Evolutionary conservation across 2,113 vertebrate species (phyloP), one percentile per base, ranked within the genome.

Genomic region (Carassius gibelio): DNA sequence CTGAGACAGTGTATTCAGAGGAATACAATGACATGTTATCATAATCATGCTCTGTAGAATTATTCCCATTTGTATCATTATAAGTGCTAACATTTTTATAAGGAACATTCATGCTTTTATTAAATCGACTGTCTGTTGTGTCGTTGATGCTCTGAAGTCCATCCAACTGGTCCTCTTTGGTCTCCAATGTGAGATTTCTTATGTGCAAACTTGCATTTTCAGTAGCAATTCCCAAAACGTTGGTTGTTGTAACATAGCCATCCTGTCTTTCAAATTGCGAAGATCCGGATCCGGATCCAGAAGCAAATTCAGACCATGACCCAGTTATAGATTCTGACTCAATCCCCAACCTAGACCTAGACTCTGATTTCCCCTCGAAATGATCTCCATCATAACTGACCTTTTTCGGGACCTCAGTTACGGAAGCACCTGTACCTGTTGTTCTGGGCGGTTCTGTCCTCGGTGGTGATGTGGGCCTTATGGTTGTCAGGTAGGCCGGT

Each of bases 1-100:
- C 86, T 87, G 89, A 83, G 34, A 84, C 19, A 1, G 91, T 89
- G 89, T 48, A 88, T 88, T 90, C 45, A 1, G 87, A 84, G 50
- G 91, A 88, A 90, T 85, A 83, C 82, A 91, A 86, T 19, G 88
- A 86, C 80, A 14, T 81, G 87, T 93, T 71, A 7, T 89, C 34
- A 6, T 87, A 13, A 91, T 89, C 84, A 91, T 92, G 93, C 86
- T 59, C 83, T 59, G 45, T 88, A 88, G 90, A 91, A 78, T 48
- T 82, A 88, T 66, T 23, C 52, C 90, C 89, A 36, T 0, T 0
- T 88, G 48, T 79, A 62, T 81, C 86, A 26, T 1, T 2, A 89
- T 2, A 85, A 66, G 83, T 21, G 0, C 59, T 82, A 1, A 0
- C 50, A n/a, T 0, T 19, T 86, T 8, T 72, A 42, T 72, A 0